Evolutionary conservation across 2,888 invertebrate genomes (phyloP).

Genomic region (Synanthedon vespiformis): DNA sequence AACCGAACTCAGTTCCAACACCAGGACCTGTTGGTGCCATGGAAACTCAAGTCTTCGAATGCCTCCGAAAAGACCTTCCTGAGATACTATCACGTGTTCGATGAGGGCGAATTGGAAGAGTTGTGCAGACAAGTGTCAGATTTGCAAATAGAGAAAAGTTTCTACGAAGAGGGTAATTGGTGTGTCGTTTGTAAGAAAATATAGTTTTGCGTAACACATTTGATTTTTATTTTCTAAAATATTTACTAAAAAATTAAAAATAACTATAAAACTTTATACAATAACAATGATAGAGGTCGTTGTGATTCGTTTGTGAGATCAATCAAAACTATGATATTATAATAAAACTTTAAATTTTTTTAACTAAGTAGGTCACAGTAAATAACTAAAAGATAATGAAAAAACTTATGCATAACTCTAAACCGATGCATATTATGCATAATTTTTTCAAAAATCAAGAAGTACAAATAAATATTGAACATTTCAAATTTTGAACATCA

Average conservation of each 20-base stretch:
- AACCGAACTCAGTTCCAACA: constrained; percentile 92
- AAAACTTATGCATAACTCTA: no score
- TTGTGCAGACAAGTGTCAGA: constrained; percentile 70
- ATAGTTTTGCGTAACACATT: constrained; percentile 28
- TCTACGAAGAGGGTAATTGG: constrained; percentile 98
- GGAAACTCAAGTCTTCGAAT: constrained; percentile 77
- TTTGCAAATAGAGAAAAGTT: constrained; percentile 74
- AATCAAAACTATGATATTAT: background rate
- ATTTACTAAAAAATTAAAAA: constrained; percentile 39
- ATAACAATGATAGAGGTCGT: constrained; percentile 4
- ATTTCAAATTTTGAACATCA: no score
- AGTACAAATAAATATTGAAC: no score
- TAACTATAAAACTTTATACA: constrained; percentile 28
- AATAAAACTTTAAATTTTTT: background rate
- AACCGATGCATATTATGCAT: no score
- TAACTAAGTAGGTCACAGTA: no score
- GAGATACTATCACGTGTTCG: constrained; percentile 94
- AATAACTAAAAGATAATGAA: no score
- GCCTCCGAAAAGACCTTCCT: constrained; percentile 72
- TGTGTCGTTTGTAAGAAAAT: constrained; percentile 83
- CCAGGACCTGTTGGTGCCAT: constrained; percentile 94
- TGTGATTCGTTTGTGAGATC: background rate
- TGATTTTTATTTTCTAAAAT: constrained; percentile 30
- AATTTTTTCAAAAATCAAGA: no score
- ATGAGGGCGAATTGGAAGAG: constrained; percentile 80